These are phyloP conservation scores for Drosophila barbarae DNA, from an alignment of 2,888 invertebrate species.

Conservation along the genomic window DNA sequence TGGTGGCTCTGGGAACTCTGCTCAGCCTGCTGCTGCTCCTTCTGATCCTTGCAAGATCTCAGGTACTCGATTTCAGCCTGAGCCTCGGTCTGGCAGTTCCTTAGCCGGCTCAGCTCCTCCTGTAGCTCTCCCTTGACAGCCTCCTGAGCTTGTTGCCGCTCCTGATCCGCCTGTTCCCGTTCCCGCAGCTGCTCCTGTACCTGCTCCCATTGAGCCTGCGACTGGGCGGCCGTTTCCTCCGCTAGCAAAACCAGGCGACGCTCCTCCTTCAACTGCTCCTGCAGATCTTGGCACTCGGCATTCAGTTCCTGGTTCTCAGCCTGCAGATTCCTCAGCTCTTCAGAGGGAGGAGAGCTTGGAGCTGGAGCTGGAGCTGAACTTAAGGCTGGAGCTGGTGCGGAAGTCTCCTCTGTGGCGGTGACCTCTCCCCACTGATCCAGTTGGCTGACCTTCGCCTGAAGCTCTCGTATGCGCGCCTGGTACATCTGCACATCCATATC, in stretches of 20 bases:
- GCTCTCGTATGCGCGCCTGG: conserved; percentile 86
- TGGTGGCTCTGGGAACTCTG: conserved; percentile 3
- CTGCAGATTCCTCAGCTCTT: conserved; percentile 80
- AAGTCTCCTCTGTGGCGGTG: neutral
- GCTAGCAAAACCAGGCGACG: conserved; percentile 74
- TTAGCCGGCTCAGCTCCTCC: neutral
- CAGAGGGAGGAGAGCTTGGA: neutral
- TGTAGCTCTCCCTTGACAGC: conserved; percentile 2
- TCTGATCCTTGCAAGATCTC: conserved; percentile 14
- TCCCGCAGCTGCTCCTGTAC: conserved; percentile 15
- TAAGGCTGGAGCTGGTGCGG: neutral
- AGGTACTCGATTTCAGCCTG: neutral
- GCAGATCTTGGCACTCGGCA: conserved; percentile 83
- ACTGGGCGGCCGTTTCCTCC: conserved; percentile 57
- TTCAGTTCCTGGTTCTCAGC: conserved; percentile 82
- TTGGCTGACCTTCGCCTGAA: conserved; percentile 84
- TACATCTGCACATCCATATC: conserved; percentile 87
- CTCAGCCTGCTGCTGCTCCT: conserved; percentile 18
- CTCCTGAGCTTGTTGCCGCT: conserved; percentile 6
- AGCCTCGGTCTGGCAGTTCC: neutral
- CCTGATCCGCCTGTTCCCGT: neutral
- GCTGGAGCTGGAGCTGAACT: neutral
- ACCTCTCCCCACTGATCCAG: conserved; percentile 81
- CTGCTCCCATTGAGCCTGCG: conserved; percentile 24
- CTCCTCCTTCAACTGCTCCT: conserved; percentile 82